Base-by-base conservation (phyloP, 2,797 vertebrate genomes). In the Alauda arvensis region DNA sequence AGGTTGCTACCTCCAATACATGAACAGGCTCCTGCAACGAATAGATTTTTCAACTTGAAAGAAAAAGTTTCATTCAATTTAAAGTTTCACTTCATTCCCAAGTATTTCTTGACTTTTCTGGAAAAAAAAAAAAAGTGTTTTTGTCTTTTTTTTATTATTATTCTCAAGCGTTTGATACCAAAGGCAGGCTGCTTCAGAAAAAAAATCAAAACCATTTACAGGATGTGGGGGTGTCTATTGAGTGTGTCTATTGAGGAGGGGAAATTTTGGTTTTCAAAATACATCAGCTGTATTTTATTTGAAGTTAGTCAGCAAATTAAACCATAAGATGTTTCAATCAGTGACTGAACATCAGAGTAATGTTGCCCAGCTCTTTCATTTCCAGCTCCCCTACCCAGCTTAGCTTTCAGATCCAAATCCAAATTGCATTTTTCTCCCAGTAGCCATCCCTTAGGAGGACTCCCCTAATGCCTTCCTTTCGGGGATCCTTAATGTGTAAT, bases 41-140 rank as follows among this genome's bases (percentile, higher is more conserved):
- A 78, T 37, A 83, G 85, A 90, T 90, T 89, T 89, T 89, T 90
- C 75, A 89, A 59, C 68, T 92, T 86, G 80, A 94, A 91, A 85
- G 77, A 42, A 83, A 91, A 87, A 76, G 57, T 91, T 89, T 79
- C 59, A n/a, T 83, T 85, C 77, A 68, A 55, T 85, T 89, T 91
- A 82, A 91, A 93, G 79, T 93, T 83, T 87, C 29, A 39, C n/a
- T 80, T 91, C 24, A 66, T 88, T 88, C 45, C 28, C 17, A 68
- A 90, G 59, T 68, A 74, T 80, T 91, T 67, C 40, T 65, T 71
- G 39, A 55, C 21, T 74, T 67, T 34, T 37, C 37, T 4, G 0
- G 2, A 12, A 12, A 29, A 17, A 28, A 24, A 17, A 14, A 39
- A 29, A 48, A 29, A 29, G 29, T 14, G 18, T 0, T 5, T 45